Conservation (phyloP, 2,888 invertebrate species). For the Odontocolon sp. region DNA sequence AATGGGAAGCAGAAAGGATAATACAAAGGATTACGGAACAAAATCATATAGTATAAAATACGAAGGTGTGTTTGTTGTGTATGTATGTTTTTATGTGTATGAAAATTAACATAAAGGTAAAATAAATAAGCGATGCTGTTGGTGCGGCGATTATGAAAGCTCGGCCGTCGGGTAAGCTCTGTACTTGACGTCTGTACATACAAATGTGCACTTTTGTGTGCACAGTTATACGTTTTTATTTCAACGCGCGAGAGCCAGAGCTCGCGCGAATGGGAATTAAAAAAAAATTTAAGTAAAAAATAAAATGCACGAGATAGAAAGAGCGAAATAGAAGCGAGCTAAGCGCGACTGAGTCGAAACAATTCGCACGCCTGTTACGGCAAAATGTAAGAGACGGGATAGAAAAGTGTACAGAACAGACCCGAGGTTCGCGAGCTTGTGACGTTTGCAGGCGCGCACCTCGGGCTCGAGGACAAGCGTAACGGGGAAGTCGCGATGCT, state of each 20-base stretch:
- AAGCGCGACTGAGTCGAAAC: constrained; percentile 43
- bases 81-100: constrained; percentile 11
- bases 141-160: constrained; percentile 76
- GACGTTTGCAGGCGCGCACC: constrained; percentile 75
- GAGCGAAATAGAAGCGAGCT: constrained; percentile 16
- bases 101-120: constrained; percentile 60
- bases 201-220: constrained; percentile 13
- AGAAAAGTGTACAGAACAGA: constrained; percentile 77
- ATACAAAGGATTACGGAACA: neutral
- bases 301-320: constrained; percentile 27
- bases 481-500: constrained; percentile 65
- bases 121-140: constrained; percentile 79
- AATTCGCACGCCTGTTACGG: constrained; percentile 44
- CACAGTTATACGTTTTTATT: constrained; percentile 27
- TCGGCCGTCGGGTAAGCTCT: constrained; percentile 78
- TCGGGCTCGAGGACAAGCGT: constrained; percentile 81
- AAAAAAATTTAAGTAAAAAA: constrained; percentile 24
- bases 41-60: constrained; percentile 19
- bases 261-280: constrained; percentile 22
- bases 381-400: constrained; percentile 13
- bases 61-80: constrained; percentile 24
- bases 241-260: neutral
- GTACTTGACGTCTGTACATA: constrained; percentile 74
- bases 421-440: constrained; percentile 77
- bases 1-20: neutral